A percentile compares a stretch with the other conserved stretches of the same genome.
These are phyloP conservation scores for Cataglyphis livida DNA, from an alignment of 2,888 invertebrate genomes.

Conservation along the genomic window DNA sequence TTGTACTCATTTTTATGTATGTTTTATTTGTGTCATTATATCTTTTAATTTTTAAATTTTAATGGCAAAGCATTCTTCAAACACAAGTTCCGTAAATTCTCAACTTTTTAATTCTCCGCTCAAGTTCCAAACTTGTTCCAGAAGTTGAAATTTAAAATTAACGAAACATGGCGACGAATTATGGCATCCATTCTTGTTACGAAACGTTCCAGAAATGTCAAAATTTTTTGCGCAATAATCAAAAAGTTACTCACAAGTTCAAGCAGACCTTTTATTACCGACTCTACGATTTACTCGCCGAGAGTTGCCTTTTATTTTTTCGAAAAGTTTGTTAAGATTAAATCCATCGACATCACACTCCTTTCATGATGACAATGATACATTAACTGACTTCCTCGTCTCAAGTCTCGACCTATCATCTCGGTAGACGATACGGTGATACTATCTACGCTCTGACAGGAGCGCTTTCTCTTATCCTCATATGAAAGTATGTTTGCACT, in stretches of 20 bases:
- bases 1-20: background rate
- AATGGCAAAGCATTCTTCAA: background rate
- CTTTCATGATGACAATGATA: conserved; percentile 59
- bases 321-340: conserved; percentile 16
- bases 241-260: background rate
- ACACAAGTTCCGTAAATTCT: background rate
- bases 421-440: conserved; percentile 34
- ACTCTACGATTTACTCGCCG: background rate
- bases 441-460: background rate
- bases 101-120: conserved; percentile 15
- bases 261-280: conserved; percentile 4
- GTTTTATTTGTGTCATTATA: background rate
- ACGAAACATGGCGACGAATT: conserved; percentile 8
- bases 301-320: background rate
- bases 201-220: background rate
- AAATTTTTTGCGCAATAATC: conserved; percentile 35
- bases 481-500: background rate
- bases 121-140: conserved; percentile 6
- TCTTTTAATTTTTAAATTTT: background rate
- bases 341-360: conserved; percentile 59
- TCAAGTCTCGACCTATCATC: conserved; percentile 26
- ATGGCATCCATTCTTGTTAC: background rate
- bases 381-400: conserved; percentile 46
- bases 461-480: background rate
- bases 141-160: background rate